Conservation (phyloP, 2,113 vertebrate species). For the Salvelinus namaycush region DNA sequence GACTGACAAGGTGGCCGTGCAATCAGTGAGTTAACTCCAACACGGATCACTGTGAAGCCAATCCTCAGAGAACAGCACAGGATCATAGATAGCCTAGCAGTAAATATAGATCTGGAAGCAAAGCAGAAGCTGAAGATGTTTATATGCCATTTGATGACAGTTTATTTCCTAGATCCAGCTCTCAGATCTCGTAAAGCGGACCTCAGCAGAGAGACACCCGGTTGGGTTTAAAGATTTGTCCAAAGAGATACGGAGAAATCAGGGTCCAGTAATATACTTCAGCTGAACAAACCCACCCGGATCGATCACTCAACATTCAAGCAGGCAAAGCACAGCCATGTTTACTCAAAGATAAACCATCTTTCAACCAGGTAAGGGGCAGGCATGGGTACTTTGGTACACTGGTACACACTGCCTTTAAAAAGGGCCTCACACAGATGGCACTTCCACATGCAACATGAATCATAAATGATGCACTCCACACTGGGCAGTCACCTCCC, state of each 20-base stretch:
- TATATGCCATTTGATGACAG: conserved; percentile 6
- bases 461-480: too few species aligned
- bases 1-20: background rate
- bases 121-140: background rate
- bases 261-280: too few species aligned
- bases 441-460: too few species aligned
- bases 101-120: background rate
- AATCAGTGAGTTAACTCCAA: background rate
- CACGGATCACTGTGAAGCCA: background rate
- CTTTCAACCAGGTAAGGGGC: too few species aligned
- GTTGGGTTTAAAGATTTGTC: background rate
- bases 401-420: too few species aligned
- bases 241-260: background rate
- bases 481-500: background rate
- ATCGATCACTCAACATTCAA: background rate
- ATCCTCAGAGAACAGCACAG: background rate
- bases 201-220: background rate
- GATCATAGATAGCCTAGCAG: background rate
- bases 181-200: background rate
- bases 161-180: background rate
- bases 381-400: too few species aligned
- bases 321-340: background rate
- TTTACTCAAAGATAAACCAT: too few species aligned
- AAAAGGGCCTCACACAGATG: too few species aligned
- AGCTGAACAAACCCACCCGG: too few species aligned